Conservation (phyloP, 1,140 invertebrate genomes). For the Achroia grisella region DNA sequence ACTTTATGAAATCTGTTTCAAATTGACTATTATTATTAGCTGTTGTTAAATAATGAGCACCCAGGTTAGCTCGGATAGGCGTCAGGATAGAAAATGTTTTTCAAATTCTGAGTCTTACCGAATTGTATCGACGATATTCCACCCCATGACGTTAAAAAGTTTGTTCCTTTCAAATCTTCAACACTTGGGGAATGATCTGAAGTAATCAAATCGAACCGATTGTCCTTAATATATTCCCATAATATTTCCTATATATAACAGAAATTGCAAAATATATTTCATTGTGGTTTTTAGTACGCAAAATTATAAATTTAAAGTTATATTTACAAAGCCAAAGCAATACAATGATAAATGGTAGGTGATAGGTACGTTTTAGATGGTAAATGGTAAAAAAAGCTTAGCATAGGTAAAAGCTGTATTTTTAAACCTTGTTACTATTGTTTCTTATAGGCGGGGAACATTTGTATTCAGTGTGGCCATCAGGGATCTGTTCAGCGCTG, state of each 20-base stretch:
- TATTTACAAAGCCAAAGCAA: too few species aligned
- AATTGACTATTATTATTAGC: too few species aligned
- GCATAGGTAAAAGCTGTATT: too few species aligned
- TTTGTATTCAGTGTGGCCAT: constrained; percentile 79
- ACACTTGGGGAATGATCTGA: constrained; percentile 85
- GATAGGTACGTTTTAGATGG: too few species aligned
- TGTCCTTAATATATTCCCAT: constrained; percentile 76
- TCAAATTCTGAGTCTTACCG: too few species aligned
- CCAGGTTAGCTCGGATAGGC: too few species aligned
- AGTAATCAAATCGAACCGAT: constrained; percentile 78
- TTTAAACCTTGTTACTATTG: constrained; percentile 74
- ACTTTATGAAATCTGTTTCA: too few species aligned
- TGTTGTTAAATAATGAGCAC: background rate
- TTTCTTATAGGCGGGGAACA: constrained; percentile 82
- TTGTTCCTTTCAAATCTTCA: constrained; percentile 76
- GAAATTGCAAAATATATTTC: too few species aligned
- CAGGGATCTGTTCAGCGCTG: constrained; percentile 76
- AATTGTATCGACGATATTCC: constrained; percentile 84
- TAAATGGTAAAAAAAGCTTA: too few species aligned
- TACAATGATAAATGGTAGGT: too few species aligned
- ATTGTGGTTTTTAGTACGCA: too few species aligned
- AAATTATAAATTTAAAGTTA: background rate
- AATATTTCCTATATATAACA: constrained; percentile 73
- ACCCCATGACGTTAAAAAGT: constrained; percentile 82
- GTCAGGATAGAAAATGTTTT: too few species aligned